These are phyloP conservation scores for Brenthis hecate DNA, from an alignment of 2,888 invertebrate genomes.

Conservation along the genomic window DNA sequence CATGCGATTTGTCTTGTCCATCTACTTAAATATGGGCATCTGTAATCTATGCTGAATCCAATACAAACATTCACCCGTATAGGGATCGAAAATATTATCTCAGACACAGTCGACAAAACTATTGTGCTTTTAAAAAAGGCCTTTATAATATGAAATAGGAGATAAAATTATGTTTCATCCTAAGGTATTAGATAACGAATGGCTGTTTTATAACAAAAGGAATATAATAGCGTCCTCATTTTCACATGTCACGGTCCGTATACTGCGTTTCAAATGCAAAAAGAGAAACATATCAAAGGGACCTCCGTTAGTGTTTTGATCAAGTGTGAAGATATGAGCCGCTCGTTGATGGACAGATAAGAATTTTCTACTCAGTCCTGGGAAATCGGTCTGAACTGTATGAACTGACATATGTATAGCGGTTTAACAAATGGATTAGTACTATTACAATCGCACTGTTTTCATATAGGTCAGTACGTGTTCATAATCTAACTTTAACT, in stretches of 20 bases:
- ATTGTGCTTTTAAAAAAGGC: too few species aligned
- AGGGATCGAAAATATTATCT: too few species aligned
- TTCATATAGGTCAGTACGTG: not conserved
- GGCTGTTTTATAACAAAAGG: slow-evolving; percentile 35
- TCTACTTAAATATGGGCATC: too few species aligned
- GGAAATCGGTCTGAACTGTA: slow-evolving; percentile 18
- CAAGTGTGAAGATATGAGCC: slow-evolving; percentile 41
- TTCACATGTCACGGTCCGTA: slow-evolving; percentile 46
- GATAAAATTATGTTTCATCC: not conserved
- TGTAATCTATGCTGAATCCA: too few species aligned
- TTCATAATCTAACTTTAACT: not conserved
- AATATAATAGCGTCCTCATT: slow-evolving; percentile 46
- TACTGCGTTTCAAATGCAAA: slow-evolving; percentile 44
- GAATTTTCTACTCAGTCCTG: slow-evolving; percentile 21
- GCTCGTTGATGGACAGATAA: slow-evolving; percentile 37
- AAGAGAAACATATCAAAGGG: slow-evolving; percentile 41
- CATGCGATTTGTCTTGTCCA: too few species aligned
- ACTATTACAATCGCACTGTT: not conserved
- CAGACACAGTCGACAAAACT: too few species aligned
- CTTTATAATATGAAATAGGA: too few species aligned
- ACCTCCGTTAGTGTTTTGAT: slow-evolving; percentile 40
- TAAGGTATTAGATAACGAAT: slow-evolving; percentile 21
- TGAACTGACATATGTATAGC: slow-evolving; percentile 8
- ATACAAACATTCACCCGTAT: too few species aligned
- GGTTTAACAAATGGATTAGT: not conserved